Evolutionary conservation across 2,888 invertebrate genomes (phyloP), one percentile per base, ranked within the genome.

Genomic region (Lapara coniferarum): DNA sequence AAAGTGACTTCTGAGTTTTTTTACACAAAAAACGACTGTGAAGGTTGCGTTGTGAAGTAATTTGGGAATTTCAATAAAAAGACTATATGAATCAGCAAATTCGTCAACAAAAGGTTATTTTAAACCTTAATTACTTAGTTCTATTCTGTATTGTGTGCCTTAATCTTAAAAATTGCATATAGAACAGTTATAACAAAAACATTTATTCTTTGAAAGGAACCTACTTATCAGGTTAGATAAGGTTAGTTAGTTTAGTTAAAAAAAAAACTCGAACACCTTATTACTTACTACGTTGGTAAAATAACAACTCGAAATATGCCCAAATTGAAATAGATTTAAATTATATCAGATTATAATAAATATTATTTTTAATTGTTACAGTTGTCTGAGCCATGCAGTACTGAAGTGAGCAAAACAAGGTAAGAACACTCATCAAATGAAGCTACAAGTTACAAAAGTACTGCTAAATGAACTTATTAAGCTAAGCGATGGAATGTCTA

Each of bases 391-490:
- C 14, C 58, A 30, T 63, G 19, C 57, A 70, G 66, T 66, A 63
- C 55, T 68, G 19, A 59, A 69, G 66, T 53, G 52, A 66, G 16
- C 59, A 71, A 58, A 16, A 67, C 14, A 68, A 70, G 72, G 73
- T 75, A 77, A 77, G 78, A 77, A 77, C 44, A 12, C 44, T 53
- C 53, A 53, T 59, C 63, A 63, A 69, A 37, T 63, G 16, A 53
- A 63, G 53, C 10, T 52, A 59, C 1, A 58, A 58, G 51, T 37
- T 51, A 2, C 57, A 13, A 59, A 68, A 59, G 52, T 8, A 52
- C 13, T 44, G 53, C 52, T 63, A 19, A 53, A 8, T 69, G 44
- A 59, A 63, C 63, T 69, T 69, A 53, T 53, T 16, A 69, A 66
- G 66, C 46, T 63, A 19, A 25, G 19, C 63, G 19, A 25, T 25